A percentile compares a stretch with the other conserved stretches of the same genome.
These are phyloP conservation scores for Eumacrocentrus americanus DNA, from an alignment of 2,888 invertebrate genomes.

Conservation along the genomic window DNA sequence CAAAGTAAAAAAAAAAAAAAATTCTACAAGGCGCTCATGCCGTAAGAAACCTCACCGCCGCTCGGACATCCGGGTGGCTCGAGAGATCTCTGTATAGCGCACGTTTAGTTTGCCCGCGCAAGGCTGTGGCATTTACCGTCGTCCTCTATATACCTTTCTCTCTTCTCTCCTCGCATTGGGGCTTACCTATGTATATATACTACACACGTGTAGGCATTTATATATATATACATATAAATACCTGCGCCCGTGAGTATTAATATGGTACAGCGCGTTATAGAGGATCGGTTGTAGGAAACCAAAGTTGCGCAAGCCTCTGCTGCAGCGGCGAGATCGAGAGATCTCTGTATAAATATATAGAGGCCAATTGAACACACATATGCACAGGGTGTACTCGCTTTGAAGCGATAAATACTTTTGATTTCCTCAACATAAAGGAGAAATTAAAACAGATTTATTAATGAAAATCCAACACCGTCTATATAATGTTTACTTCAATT, in stretches of 20 bases:
- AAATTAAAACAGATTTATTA: not conserved
- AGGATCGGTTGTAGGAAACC: constrained; percentile 19
- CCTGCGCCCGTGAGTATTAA: constrained; percentile 10
- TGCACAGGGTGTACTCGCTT: not conserved
- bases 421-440: not conserved
- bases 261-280: constrained; percentile 20
- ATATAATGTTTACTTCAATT: constrained; percentile 13
- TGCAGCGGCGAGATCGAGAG: not conserved
- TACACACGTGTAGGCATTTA: not conserved
- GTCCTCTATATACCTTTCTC: constrained; percentile 32
- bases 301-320: constrained; percentile 18
- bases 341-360: not conserved
- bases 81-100: constrained; percentile 31
- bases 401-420: not conserved
- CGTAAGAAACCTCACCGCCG: constrained; percentile 20
- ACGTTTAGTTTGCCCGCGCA: constrained; percentile 26
- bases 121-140: constrained; percentile 42
- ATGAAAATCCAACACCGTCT: too few relatives aligned
- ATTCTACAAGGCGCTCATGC: not conserved
- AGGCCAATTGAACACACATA: not conserved
- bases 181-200: constrained; percentile 17
- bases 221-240: constrained; percentile 12
- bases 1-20: constrained; percentile 9
- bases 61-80: constrained; percentile 53
- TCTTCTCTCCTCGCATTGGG: constrained; percentile 42